Evolutionary conservation across 2,888 invertebrate genomes (phyloP).

Genomic region (Hirtodrosophila duncani): DNA sequence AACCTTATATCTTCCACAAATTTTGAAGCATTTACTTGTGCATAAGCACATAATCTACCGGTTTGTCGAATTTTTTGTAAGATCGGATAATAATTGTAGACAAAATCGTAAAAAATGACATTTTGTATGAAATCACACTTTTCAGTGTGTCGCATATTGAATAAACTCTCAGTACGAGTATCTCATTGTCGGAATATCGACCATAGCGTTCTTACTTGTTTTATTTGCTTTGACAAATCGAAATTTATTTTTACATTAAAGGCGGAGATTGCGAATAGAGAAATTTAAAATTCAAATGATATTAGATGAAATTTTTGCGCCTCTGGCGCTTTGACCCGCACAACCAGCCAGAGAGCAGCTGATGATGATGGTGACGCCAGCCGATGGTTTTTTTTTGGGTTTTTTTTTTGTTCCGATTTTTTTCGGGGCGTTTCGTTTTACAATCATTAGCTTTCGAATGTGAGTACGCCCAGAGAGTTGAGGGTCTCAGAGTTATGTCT

Average conservation of each 20-base stretch:
- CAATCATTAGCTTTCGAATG: constrained; percentile 47
- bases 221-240: constrained; percentile 53
- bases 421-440: constrained; percentile 49
- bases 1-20: too few relatives aligned
- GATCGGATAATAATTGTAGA: too few relatives aligned
- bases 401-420: not conserved
- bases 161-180: too few relatives aligned
- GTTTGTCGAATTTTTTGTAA: too few relatives aligned
- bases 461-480: constrained; percentile 13
- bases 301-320: constrained; percentile 38
- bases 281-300: constrained; percentile 46
- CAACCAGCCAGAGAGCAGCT: constrained; percentile 8
- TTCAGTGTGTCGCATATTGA: too few relatives aligned
- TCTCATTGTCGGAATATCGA: too few relatives aligned
- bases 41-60: too few relatives aligned
- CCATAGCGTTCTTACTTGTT: too few relatives aligned
- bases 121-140: too few relatives aligned
- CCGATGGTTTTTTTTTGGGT: constrained; percentile 7
- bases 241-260: constrained; percentile 37
- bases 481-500: not conserved
- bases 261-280: constrained; percentile 22
- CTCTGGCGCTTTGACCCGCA: constrained; percentile 30
- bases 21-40: too few relatives aligned
- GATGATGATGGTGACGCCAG: constrained; percentile 44
- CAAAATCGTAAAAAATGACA: too few relatives aligned